Conservation (phyloP, 2,797 vertebrate species). For the Eremophila alpestris region DNA sequence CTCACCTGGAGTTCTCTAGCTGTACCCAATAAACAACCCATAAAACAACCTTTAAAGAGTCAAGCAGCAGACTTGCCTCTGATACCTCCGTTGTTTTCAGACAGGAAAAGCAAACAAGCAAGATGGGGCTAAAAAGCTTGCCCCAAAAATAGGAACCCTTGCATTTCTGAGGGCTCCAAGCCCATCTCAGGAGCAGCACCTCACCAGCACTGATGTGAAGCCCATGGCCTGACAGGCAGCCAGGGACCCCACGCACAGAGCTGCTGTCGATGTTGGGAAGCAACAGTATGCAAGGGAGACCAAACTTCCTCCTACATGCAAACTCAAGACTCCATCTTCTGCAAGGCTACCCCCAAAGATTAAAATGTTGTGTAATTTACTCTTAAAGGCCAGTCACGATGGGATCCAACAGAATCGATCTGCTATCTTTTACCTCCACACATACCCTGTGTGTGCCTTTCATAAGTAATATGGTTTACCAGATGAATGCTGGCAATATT, state of each 20-base stretch:
- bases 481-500: constrained; percentile 52
- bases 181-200: not conserved
- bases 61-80: not conserved
- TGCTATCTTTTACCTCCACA: constrained; percentile 75
- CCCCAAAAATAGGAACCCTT: not conserved
- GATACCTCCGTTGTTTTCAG: not conserved
- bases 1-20: not conserved
- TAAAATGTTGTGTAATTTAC: constrained; percentile 90
- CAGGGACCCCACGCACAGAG: not conserved
- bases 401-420: constrained; percentile 90
- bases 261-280: constrained; percentile 61
- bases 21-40: not conserved
- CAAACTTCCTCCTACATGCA: constrained; percentile 84
- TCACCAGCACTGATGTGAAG: not conserved
- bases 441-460: not conserved
- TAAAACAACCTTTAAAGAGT: not conserved
- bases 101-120: not conserved
- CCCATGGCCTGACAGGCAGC: not conserved
- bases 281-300: constrained; percentile 75
- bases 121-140: not conserved
- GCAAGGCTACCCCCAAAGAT: constrained; percentile 95
- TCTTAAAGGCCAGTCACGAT: constrained; percentile 89
- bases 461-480: constrained; percentile 11
- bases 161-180: not conserved
- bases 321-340: constrained; percentile 95